phyloP scores from a whole-genome alignment of 2,113 vertebrate genomes.

The Chitala chitala region DNA sequence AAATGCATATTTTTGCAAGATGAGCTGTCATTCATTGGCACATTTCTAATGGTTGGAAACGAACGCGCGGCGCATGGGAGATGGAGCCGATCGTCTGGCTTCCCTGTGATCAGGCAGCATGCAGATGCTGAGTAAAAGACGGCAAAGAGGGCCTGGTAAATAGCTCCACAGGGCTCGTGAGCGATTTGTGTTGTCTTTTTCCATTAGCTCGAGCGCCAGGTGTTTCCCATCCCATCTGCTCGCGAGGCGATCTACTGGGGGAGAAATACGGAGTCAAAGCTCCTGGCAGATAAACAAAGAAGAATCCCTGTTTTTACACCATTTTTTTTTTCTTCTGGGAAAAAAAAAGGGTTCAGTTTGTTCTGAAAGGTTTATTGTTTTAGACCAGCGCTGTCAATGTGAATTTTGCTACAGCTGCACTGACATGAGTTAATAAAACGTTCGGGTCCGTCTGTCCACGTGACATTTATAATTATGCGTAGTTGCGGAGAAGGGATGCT shows the following conservation, averaged over 20 bases:
- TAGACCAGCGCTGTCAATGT: no score
- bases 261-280: background rate
- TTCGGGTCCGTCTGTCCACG: background rate
- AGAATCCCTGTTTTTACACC: background rate
- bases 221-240: background rate
- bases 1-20: no score
- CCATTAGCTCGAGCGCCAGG: slow-evolving; percentile 16
- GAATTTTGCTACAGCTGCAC: background rate
- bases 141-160: background rate
- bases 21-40: no score
- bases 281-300: background rate
- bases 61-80: no score
- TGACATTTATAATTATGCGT: background rate
- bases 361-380: background rate
- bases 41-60: no score
- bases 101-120: background rate
- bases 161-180: background rate
- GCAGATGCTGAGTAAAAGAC: background rate
- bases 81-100: background rate
- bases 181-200: slow-evolving; percentile 5
- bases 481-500: background rate
- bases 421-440: slow-evolving; percentile 6
- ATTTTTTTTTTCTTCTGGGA: background rate
- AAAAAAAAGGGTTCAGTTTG: background rate
- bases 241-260: background rate